phyloP scores from a whole-genome alignment of 2,888 invertebrate species.

The Halocaridina rubra region DNA sequence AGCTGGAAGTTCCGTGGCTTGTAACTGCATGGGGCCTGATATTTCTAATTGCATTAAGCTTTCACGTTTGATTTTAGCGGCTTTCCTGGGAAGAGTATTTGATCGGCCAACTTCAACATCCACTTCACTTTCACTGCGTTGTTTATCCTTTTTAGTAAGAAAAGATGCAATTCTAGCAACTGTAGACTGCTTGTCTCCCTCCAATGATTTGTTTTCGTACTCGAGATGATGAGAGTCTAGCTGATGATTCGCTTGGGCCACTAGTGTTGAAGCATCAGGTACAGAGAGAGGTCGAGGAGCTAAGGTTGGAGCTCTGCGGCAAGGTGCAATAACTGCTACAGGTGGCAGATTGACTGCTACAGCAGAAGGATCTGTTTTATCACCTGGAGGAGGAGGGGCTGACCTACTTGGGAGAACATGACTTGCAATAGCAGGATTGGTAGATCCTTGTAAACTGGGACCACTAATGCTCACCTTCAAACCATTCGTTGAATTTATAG shows the following conservation, averaged over 20 bases:
- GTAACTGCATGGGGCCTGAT: constrained; percentile 63
- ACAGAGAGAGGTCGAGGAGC: constrained; percentile 54
- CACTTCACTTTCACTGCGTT: constrained; percentile 13
- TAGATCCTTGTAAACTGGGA: constrained; percentile 59
- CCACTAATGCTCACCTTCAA: constrained; percentile 50
- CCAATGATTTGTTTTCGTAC: constrained; percentile 4
- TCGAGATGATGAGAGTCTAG: not conserved
- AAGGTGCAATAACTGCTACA: constrained; percentile 39
- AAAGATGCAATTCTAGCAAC: constrained; percentile 60
- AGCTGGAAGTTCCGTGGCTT: constrained; percentile 61
- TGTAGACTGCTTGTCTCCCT: constrained; percentile 43
- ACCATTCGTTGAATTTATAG: too few species aligned
- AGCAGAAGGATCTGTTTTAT: not conserved
- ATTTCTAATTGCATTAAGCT: constrained; percentile 62
- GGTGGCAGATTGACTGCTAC: not conserved
- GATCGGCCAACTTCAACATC: constrained; percentile 36
- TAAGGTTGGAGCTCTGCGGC: constrained; percentile 16
- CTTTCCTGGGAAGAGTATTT: constrained; percentile 62
- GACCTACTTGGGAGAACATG: constrained; percentile 48
- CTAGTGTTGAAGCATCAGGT: constrained; percentile 51
- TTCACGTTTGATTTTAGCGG: constrained; percentile 63
- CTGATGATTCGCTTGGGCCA: constrained; percentile 10
- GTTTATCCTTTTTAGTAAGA: constrained; percentile 59
- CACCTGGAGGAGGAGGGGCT: constrained; percentile 28
- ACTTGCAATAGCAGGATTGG: constrained; percentile 62